phyloP scores from a whole-genome alignment of 2,113 vertebrate species.

The Cacatua alba region DNA sequence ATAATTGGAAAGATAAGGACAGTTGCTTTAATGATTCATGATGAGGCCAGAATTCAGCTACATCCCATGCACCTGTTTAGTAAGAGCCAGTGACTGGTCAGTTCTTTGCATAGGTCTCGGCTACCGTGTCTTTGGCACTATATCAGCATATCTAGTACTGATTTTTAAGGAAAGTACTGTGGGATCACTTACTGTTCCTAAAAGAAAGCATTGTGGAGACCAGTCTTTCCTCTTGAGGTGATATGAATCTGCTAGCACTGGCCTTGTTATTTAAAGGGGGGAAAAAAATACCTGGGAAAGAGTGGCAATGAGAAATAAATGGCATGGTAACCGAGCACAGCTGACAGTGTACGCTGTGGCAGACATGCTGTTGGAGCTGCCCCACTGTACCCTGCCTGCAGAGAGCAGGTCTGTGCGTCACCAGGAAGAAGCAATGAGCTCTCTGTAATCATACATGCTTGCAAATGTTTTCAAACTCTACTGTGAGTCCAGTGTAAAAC shows the following conservation, averaged over 20 bases:
- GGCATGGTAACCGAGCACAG: background rate
- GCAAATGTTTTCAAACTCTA: background rate
- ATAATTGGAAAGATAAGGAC: background rate
- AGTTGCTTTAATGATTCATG: background rate
- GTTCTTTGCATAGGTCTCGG: background rate
- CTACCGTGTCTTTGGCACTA: background rate
- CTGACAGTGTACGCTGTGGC: background rate
- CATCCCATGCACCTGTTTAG: background rate
- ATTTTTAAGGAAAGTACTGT: background rate
- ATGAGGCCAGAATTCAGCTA: background rate
- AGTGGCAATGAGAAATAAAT: background rate
- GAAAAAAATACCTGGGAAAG: background rate
- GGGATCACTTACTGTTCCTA: background rate
- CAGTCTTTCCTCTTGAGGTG: background rate
- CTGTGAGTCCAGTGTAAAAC: background rate
- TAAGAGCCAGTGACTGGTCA: background rate
- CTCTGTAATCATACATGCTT: fast-evolving
- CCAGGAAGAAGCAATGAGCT: background rate
- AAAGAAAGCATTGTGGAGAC: background rate
- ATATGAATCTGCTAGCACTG: background rate
- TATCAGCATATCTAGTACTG: background rate
- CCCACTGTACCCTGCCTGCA: background rate
- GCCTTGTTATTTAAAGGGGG: background rate
- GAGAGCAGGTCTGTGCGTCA: background rate
- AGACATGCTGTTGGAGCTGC: background rate